These are phyloP conservation scores for Ditylenchus dipsaci DNA, from an alignment of 1,140 invertebrate species.

Conservation along the genomic window DNA sequence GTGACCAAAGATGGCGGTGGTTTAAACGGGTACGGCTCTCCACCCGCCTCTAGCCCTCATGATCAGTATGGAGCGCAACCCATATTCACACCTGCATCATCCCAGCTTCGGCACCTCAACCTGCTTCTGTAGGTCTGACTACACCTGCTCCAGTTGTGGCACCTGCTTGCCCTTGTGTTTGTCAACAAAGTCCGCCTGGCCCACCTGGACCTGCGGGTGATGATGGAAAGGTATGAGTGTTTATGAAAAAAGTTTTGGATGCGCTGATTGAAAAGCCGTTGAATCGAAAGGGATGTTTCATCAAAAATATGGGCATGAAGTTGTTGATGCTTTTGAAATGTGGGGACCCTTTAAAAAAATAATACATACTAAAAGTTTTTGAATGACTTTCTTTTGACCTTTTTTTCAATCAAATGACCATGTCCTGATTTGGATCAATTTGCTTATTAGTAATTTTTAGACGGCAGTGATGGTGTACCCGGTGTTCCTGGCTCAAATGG, in stretches of 20 bases:
- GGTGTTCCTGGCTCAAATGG: slow-evolving; percentile 34
- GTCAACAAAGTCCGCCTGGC: slow-evolving; percentile 21
- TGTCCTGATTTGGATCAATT: no score
- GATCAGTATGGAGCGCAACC: slow-evolving; percentile 13
- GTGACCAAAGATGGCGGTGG: neutral
- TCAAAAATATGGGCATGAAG: no score
- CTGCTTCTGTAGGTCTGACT: neutral
- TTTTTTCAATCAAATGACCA: neutral
- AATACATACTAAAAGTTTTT: no score
- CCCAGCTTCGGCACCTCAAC: slow-evolving; percentile 22
- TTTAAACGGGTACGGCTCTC: slow-evolving; percentile 5
- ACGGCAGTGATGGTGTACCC: slow-evolving; percentile 18
- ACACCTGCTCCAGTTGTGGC: neutral
- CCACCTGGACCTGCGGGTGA: slow-evolving; percentile 1
- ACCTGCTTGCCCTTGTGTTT: slow-evolving; percentile 7
- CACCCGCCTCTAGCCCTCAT: neutral
- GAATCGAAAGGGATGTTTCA: no score
- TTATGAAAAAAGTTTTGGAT: neutral
- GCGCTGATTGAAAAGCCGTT: no score
- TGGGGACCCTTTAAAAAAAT: no score
- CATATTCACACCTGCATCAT: neutral
- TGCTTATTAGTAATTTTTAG: neutral
- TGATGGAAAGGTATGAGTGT: slow-evolving; percentile 4
- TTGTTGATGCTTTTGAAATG: no score
- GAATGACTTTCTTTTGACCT: no score